These are phyloP conservation scores for Tetanocera ferruginea DNA, from an alignment of 2,888 invertebrate genomes.

Conservation along the genomic window DNA sequence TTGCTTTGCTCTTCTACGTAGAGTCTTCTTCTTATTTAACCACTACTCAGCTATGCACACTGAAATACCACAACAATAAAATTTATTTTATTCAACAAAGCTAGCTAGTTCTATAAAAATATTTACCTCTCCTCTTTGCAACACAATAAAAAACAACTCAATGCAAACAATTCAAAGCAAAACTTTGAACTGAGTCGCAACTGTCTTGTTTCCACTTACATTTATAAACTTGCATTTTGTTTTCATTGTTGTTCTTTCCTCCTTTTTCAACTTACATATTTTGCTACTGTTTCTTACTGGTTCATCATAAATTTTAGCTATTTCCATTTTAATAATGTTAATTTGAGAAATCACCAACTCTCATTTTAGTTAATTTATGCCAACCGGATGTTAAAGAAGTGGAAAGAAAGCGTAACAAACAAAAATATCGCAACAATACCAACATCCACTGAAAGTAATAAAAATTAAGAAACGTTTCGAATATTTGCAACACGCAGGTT, in stretches of 20 bases:
- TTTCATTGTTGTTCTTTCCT: neutral
- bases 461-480: neutral
- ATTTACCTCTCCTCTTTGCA: no score
- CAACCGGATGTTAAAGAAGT: neutral
- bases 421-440: neutral
- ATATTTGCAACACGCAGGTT: neutral
- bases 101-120: no score
- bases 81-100: no score
- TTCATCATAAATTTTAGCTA: neutral
- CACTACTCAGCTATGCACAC: no score
- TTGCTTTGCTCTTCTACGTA: no score
- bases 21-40: no score
- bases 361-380: neutral
- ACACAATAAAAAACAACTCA: no score
- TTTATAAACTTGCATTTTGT: neutral
- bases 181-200: neutral
- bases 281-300: neutral
- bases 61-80: no score
- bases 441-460: neutral
- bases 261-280: neutral
- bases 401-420: neutral
- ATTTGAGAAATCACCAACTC: constrained; percentile 5
- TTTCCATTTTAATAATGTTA: constrained; percentile 17
- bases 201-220: neutral
- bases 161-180: no score